Conservation (phyloP, 2,888 invertebrate genomes). For the Villa cingulata region DNA sequence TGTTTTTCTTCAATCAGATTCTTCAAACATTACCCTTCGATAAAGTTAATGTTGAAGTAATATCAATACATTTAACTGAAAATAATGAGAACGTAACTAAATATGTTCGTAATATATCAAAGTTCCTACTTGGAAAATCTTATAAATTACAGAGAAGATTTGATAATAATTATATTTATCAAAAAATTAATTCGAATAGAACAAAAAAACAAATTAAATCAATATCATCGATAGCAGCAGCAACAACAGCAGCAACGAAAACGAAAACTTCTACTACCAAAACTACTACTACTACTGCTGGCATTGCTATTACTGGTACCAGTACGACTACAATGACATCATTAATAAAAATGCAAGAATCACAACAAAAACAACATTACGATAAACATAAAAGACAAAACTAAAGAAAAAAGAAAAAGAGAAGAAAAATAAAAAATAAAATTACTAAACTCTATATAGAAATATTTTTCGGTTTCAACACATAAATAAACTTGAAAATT, state of each 20-base stretch:
- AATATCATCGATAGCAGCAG: background rate
- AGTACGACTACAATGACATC: too few relatives aligned
- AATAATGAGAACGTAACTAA: constrained; percentile 11
- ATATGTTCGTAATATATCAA: constrained; percentile 32
- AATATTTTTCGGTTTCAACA: too few relatives aligned
- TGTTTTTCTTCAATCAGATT: constrained; percentile 21
- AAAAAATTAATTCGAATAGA: constrained; percentile 27
- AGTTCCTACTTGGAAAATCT: constrained; percentile 34
- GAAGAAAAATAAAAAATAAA: too few relatives aligned
- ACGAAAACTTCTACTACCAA: too few relatives aligned
- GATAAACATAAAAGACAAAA: too few relatives aligned
- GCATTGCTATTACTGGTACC: too few relatives aligned
- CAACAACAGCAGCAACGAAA: background rate
- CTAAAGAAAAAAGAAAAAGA: too few relatives aligned
- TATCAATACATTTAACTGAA: constrained; percentile 32
- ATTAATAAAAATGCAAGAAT: too few relatives aligned
- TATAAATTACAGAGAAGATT: constrained; percentile 33
- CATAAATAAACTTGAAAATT: too few relatives aligned
- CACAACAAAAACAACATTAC: too few relatives aligned
- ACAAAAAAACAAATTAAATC: constrained; percentile 14
- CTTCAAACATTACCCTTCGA: constrained; percentile 35
- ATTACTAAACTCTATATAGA: too few relatives aligned
- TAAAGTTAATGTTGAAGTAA: constrained; percentile 32
- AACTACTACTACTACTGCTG: too few relatives aligned
- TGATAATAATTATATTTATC: constrained; percentile 34